Conservation (phyloP, 1,140 invertebrate genomes). For the Caenorhabditis elegans region DNA sequence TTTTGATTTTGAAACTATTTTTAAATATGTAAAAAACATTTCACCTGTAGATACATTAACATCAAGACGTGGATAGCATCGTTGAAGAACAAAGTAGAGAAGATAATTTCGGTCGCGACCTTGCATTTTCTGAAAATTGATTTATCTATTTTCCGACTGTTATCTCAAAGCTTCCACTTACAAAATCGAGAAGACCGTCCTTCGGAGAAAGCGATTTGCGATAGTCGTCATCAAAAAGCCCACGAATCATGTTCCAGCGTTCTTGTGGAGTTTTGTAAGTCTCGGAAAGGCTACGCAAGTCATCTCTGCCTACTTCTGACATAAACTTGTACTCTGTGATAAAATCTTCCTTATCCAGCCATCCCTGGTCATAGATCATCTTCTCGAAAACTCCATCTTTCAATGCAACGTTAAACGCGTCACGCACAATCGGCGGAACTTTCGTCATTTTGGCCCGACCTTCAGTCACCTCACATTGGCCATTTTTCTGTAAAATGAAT, state of each 20-base stretch:
- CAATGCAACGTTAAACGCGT: slow-evolving; percentile 49
- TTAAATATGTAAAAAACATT: background rate
- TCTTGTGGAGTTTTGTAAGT: background rate
- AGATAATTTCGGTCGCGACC: slow-evolving; percentile 41
- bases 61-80: slow-evolving; percentile 87
- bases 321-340: background rate
- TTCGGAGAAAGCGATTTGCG: background rate
- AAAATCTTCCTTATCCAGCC: slow-evolving; percentile 50
- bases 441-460: background rate
- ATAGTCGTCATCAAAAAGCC: slow-evolving; percentile 25
- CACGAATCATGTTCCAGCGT: slow-evolving; percentile 15
- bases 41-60: slow-evolving; percentile 79
- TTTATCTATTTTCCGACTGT: background rate
- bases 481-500: background rate
- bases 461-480: background rate
- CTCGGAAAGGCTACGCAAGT: background rate
- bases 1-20: background rate
- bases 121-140: background rate
- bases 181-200: background rate
- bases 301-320: background rate
- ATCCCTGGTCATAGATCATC: slow-evolving; percentile 56
- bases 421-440: background rate
- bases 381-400: slow-evolving; percentile 52
- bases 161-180: background rate
- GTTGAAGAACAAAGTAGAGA: slow-evolving; percentile 68